Conservation (phyloP, 2,888 invertebrate genomes). For the Dyspetes luteomarginatus region DNA sequence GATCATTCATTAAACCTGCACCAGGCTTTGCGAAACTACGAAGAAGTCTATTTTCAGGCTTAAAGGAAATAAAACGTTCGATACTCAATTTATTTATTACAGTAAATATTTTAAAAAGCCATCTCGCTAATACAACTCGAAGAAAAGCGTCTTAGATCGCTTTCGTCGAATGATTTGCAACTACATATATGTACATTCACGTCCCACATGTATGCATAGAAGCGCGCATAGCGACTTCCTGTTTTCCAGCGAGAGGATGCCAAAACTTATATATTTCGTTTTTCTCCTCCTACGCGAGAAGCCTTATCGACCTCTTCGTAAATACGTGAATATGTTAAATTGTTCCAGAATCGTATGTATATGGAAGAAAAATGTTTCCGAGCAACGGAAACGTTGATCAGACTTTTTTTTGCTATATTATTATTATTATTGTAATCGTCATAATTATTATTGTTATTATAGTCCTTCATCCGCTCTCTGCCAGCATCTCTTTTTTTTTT, state of each 20-base stretch:
- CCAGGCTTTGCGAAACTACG: background rate
- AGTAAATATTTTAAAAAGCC: background rate
- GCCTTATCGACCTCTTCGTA: constrained; percentile 52
- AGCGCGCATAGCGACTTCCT: constrained; percentile 43
- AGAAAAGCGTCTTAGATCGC: background rate
- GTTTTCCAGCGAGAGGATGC: constrained; percentile 50
- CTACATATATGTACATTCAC: background rate
- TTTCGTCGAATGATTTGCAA: background rate
- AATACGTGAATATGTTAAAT: background rate
- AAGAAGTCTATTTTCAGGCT: background rate
- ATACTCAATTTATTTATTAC: background rate
- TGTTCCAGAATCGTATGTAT: background rate
- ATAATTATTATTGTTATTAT: background rate
- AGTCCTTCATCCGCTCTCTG: background rate
- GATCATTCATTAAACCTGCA: background rate
- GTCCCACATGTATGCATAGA: background rate
- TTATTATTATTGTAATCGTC: background rate
- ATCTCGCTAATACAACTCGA: background rate
- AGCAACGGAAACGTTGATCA: background rate
- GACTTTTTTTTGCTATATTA: constrained; percentile 3
- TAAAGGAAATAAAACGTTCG: background rate
- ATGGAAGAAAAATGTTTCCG: background rate
- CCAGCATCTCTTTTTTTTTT: background rate
- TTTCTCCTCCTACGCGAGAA: constrained; percentile 54
- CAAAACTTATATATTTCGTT: constrained; percentile 57